phyloP scores from a whole-genome alignment of 2,797 vertebrate species.

The Sebastes minor region DNA sequence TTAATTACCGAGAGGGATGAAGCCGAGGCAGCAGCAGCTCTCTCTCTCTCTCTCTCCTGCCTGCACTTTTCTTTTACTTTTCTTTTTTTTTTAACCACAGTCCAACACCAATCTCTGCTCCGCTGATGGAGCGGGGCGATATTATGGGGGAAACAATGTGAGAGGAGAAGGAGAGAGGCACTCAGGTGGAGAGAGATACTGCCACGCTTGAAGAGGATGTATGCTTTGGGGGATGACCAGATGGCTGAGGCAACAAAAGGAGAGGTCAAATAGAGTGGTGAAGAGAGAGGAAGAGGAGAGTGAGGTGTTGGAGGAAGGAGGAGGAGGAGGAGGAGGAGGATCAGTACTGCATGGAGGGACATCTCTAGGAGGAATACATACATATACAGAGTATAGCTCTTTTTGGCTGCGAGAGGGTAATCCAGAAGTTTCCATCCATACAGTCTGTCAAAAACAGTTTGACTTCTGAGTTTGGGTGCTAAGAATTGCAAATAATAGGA shows the following conservation, averaged over 20 bases:
- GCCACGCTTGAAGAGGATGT: slow-evolving; percentile 70
- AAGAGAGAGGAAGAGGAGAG: slow-evolving; percentile 38
- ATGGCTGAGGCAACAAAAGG: slow-evolving; percentile 75
- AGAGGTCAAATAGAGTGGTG: slow-evolving; percentile 71
- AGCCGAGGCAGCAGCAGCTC: slow-evolving; percentile 8
- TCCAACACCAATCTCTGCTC: slow-evolving; percentile 51
- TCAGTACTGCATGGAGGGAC: slow-evolving; percentile 39
- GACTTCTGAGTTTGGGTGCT: neutral
- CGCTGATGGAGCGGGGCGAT: slow-evolving; percentile 53
- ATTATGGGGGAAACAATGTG: slow-evolving; percentile 70
- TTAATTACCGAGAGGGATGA: slow-evolving; percentile 63
- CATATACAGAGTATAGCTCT: neutral
- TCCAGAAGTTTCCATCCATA: slow-evolving; percentile 6
- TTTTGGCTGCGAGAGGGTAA: neutral
- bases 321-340: neutral
- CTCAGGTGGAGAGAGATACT: slow-evolving; percentile 74
- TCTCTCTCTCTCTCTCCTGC: slow-evolving; percentile 9
- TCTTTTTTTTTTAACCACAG: neutral
- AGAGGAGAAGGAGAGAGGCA: slow-evolving; percentile 57
- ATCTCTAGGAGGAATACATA: slow-evolving; percentile 14
- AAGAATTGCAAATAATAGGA: neutral
- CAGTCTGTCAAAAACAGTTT: neutral
- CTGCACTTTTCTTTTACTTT: neutral
- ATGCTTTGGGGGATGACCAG: slow-evolving; percentile 80
- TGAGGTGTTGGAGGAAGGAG: slow-evolving; percentile 12